These are phyloP conservation scores for Calypte anna DNA, from an alignment of 2,113 vertebrate genomes.

Conservation along the genomic window DNA sequence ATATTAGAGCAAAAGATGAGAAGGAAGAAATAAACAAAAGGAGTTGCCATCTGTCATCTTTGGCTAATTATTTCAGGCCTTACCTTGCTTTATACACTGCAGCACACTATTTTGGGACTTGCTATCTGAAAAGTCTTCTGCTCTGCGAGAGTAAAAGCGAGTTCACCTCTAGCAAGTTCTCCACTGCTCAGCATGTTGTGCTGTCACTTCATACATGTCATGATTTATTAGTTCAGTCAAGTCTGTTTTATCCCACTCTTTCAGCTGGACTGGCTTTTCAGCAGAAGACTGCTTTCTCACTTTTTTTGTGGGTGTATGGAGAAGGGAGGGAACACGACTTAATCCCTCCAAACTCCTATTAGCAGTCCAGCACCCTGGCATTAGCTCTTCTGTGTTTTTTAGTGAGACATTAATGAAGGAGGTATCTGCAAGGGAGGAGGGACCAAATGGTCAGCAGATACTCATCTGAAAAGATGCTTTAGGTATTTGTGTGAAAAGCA, in stretches of 20 bases:
- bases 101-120: constrained; percentile 41
- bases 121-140: constrained; percentile 16
- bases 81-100: constrained; percentile 13
- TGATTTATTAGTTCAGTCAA: background rate
- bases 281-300: background rate
- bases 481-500: background rate
- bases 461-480: background rate
- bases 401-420: background rate
- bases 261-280: background rate
- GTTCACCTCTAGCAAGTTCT: constrained; percentile 31
- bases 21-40: background rate
- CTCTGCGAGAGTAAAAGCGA: constrained; percentile 14
- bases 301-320: background rate
- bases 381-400: background rate
- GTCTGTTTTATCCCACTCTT: background rate
- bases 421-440: background rate
- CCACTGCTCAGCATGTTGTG: background rate
- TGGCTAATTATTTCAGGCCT: constrained; percentile 32
- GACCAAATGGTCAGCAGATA: background rate
- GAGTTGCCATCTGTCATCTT: constrained; percentile 38
- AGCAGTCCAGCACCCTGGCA: background rate
- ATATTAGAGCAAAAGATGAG: background rate
- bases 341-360: background rate
- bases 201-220: background rate
- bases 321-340: background rate